A percentile compares a stretch with the other conserved stretches of the same genome.
Evolutionary conservation across 1,140 invertebrate species (phyloP).

Genomic region (Riptortus pedestris): DNA sequence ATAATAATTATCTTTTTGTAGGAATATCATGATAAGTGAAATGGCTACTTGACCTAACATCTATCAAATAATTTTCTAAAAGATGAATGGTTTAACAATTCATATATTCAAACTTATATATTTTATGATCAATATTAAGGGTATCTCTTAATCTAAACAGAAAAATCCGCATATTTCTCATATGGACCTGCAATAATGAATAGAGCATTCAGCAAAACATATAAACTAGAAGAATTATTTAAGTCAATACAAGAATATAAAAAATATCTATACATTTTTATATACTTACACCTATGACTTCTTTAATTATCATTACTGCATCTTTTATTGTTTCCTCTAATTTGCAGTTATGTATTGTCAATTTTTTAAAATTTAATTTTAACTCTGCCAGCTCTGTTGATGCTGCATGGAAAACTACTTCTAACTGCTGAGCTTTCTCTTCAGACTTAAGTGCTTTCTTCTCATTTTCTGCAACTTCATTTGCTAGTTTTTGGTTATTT

Average conservation of each 20-base stretch:
- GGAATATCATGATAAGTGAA: too few relatives aligned
- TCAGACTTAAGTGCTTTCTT: not conserved
- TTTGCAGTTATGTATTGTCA: slow-evolving; percentile 2
- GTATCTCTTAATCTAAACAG: too few relatives aligned
- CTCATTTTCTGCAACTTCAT: not conserved
- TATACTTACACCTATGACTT: slow-evolving; percentile 10
- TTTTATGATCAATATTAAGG: too few relatives aligned
- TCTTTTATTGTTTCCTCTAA: slow-evolving; percentile 15
- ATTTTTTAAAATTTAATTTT: not conserved
- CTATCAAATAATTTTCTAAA: too few relatives aligned
- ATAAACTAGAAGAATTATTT: not conserved
- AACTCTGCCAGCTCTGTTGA: not conserved
- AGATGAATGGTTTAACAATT: too few relatives aligned
- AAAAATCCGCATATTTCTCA: too few relatives aligned
- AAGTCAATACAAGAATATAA: not conserved
- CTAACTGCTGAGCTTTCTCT: not conserved
- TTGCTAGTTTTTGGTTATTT: too few relatives aligned
- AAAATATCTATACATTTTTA: not conserved
- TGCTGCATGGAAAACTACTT: not conserved
- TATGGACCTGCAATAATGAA: too few relatives aligned
- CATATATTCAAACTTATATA: too few relatives aligned
- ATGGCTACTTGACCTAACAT: too few relatives aligned
- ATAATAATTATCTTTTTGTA: too few relatives aligned
- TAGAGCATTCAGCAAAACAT: too few relatives aligned
- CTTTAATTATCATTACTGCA: not conserved